Evolutionary conservation across 2,888 invertebrate genomes (phyloP).

Genomic region (Lasioglossum pauxillum): DNA sequence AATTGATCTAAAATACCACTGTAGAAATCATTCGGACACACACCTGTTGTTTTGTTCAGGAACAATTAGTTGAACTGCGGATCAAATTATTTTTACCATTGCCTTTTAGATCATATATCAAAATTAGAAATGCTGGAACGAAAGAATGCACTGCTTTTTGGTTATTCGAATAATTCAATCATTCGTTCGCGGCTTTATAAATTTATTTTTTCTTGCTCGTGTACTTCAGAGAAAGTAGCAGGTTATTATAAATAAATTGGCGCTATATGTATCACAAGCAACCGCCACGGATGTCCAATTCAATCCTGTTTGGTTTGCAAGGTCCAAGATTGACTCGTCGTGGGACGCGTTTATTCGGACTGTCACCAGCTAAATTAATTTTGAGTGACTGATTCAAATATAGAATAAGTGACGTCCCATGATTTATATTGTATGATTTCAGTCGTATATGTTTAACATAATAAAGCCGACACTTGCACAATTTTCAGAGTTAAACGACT

Average conservation of each 20-base stretch:
- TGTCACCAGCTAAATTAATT: not conserved
- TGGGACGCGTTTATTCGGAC: constrained; percentile 11
- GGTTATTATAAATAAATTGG: not conserved
- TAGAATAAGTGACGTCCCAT: not conserved
- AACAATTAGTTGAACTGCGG: not conserved
- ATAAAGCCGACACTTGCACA: too few species aligned
- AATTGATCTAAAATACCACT: too few species aligned
- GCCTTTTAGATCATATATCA: not conserved
- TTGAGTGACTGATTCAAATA: constrained; percentile 4
- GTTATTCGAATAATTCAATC: too few species aligned
- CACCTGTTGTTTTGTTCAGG: too few species aligned
- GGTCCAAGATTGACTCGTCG: constrained; percentile 10
- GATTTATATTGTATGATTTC: not conserved
- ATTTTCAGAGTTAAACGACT: too few species aligned
- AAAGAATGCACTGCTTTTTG: not conserved
- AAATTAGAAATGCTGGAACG: not conserved
- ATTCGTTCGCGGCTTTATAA: too few species aligned
- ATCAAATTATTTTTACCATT: not conserved
- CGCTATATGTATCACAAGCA: not conserved
- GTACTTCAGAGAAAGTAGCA: not conserved
- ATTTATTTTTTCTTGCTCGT: not conserved
- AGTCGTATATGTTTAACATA: too few species aligned
- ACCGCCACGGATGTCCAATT: constrained; percentile 13
- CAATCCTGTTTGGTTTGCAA: not conserved
- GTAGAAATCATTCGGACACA: too few species aligned